Evolutionary conservation across 1,140 invertebrate genomes (phyloP).

Genomic region (Aphaenogaster rudis): DNA sequence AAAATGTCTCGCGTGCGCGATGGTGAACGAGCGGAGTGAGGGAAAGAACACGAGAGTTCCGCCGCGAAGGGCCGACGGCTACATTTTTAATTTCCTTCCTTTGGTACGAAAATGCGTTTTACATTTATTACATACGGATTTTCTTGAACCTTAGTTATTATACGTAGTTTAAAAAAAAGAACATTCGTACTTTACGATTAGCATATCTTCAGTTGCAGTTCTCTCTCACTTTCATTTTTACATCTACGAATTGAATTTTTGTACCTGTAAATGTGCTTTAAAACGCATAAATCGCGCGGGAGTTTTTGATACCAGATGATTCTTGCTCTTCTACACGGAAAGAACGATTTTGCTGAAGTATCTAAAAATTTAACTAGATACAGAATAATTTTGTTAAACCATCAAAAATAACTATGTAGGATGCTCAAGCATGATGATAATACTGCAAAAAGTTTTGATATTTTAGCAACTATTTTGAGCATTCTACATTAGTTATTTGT

Average conservation of each 20-base stretch:
- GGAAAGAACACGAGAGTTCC: background rate
- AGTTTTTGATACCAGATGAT: background rate
- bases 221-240: background rate
- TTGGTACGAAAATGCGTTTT: background rate
- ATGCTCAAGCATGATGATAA: too few relatives aligned
- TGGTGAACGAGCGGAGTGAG: slow-evolving; percentile 28
- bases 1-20: slow-evolving; percentile 54
- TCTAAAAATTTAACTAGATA: too few relatives aligned
- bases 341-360: too few relatives aligned
- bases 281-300: background rate
- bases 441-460: too few relatives aligned
- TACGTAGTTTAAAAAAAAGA: background rate
- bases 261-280: background rate
- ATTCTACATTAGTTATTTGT: too few relatives aligned
- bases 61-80: background rate
- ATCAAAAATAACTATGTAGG: too few relatives aligned
- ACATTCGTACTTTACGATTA: background rate
- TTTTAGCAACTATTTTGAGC: too few relatives aligned
- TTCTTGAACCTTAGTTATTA: background rate
- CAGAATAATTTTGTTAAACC: too few relatives aligned
- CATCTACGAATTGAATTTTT: background rate
- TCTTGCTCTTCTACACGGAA: background rate
- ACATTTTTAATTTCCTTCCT: slow-evolving; percentile 29
- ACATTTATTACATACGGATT: background rate
- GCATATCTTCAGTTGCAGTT: background rate